These are phyloP conservation scores for Ectemnius continuus DNA, from an alignment of 2,888 invertebrate species.

Conservation along the genomic window DNA sequence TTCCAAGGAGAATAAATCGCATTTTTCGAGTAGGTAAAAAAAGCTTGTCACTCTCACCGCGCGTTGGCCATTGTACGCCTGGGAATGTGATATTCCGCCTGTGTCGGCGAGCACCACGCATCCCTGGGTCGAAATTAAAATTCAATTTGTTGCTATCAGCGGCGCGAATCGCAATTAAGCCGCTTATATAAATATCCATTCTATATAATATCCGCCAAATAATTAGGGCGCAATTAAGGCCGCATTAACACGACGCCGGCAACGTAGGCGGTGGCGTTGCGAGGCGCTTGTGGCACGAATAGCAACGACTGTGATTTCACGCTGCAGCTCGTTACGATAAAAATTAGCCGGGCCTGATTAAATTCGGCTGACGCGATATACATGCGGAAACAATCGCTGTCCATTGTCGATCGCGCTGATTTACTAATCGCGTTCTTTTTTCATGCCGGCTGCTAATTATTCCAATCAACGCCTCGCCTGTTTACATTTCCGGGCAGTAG, in stretches of 20 bases:
- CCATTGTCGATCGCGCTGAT: neutral
- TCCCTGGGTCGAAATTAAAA: slow-evolving; percentile 3
- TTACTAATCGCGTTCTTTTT: neutral
- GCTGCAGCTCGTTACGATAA: too few species aligned
- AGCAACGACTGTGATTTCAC: too few species aligned
- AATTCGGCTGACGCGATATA: too few species aligned
- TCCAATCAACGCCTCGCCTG: slow-evolving; percentile 4
- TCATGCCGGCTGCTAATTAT: slow-evolving; percentile 2
- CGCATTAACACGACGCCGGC: neutral
- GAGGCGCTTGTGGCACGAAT: too few species aligned
- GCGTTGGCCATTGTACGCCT: too few species aligned
- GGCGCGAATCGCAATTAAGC: slow-evolving; percentile 2
- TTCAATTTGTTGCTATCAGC: neutral
- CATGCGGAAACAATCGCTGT: neutral
- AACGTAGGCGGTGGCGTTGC: too few species aligned
- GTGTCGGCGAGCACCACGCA: too few species aligned
- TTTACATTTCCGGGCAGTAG: slow-evolving; percentile 7
- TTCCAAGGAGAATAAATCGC: too few species aligned
- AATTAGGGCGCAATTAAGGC: neutral
- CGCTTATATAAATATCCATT: neutral
- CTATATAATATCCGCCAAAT: neutral
- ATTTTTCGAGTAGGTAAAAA: too few species aligned
- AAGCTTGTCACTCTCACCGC: too few species aligned
- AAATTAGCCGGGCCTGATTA: too few species aligned
- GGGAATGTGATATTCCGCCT: too few species aligned